Evolutionary conservation across 2,797 vertebrate species (phyloP).

Genomic region (Anabas testudineus): DNA sequence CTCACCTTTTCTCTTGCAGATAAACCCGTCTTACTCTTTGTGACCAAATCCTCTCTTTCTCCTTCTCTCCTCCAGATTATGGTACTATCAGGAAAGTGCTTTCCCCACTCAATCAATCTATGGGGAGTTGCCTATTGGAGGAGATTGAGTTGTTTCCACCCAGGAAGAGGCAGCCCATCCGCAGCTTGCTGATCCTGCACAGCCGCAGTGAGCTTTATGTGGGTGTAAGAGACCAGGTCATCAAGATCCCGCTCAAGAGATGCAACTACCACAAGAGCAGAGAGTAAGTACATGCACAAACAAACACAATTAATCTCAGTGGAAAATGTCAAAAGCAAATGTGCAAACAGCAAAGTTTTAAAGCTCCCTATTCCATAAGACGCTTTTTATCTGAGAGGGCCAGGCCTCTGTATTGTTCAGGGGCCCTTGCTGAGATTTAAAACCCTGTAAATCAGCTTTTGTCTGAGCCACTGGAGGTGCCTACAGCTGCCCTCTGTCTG

Average conservation of each 20-base stretch:
- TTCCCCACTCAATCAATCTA: slow-evolving; percentile 90
- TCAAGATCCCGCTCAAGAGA: slow-evolving; percentile 95
- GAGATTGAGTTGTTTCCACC: slow-evolving; percentile 93
- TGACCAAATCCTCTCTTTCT: slow-evolving; percentile 30
- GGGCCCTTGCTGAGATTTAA: slow-evolving; percentile 64
- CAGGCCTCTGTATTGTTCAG: slow-evolving; percentile 67
- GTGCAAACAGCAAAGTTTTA: slow-evolving; percentile 52
- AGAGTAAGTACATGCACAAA: slow-evolving; percentile 85
- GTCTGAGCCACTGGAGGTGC: slow-evolving; percentile 65
- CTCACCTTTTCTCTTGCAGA: slow-evolving; percentile 31
- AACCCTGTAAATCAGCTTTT: slow-evolving; percentile 75
- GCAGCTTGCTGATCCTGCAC: slow-evolving; percentile 94
- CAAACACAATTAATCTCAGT: slow-evolving; percentile 57
- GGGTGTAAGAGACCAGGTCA: slow-evolving; percentile 92
- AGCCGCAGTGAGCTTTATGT: slow-evolving; percentile 95
- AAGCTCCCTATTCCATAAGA: slow-evolving; percentile 54
- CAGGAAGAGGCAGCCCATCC: slow-evolving; percentile 88
- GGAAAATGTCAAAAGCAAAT: slow-evolving; percentile 52
- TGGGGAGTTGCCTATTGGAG: slow-evolving; percentile 92
- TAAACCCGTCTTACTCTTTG: slow-evolving; percentile 37
- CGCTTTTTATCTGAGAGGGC: slow-evolving; percentile 67
- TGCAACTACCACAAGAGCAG: slow-evolving; percentile 92
- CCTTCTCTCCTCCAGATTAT: slow-evolving; percentile 85
- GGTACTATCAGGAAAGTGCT: slow-evolving; percentile 97
- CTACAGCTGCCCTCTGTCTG: slow-evolving; percentile 51